Evolutionary conservation across 2,888 invertebrate genomes (phyloP), one percentile per base, ranked within the genome.

Genomic region (Pyrgus malvae): DNA sequence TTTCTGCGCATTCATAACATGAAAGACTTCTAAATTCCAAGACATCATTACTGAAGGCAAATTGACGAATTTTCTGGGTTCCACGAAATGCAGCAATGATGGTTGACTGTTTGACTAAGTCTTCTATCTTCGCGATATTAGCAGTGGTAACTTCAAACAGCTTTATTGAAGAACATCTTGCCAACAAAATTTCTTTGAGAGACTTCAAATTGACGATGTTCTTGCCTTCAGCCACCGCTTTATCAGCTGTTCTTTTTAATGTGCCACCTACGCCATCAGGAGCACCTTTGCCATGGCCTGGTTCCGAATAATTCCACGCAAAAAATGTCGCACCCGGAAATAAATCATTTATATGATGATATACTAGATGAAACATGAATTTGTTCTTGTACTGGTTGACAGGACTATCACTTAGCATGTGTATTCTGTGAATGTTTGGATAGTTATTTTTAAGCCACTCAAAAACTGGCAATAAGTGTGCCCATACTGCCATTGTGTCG

Each of bases 201-300:
- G 56, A 48, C 46, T 48, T 58, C 48, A 62, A 31, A 37, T 65
- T 48, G 42, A 56, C 55, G 23, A 66, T 62, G 49, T 68, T 64
- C 50, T 59, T 2, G 31, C 63, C 61, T 48, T 57, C 49, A 29
- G 58, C 62, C 42, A 64, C 64, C 6, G 48, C 59, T 54, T 60
- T 44, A 51, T 72, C 72, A 40, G 72, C 78, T 37, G 65, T 60
- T 54, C 74, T 48, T 64, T 77, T 78, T 17, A 78, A 21, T 11
- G 68, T 61, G 4, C 69, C 78, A 54, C 76, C 77, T 14, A 78
- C 65, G 19, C 74, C 76, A 61, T 76, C 76, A 48, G 72, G 68
- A 9, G 74, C 71, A 12, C 68, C 72, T 57, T 74, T 74, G 5
- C 74, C 75, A 55, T 78, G 75, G 4, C 76, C 74, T 7, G 70